phyloP scores from a whole-genome alignment of 2,797 vertebrate species.

The Propithecus deckenii region DNA sequence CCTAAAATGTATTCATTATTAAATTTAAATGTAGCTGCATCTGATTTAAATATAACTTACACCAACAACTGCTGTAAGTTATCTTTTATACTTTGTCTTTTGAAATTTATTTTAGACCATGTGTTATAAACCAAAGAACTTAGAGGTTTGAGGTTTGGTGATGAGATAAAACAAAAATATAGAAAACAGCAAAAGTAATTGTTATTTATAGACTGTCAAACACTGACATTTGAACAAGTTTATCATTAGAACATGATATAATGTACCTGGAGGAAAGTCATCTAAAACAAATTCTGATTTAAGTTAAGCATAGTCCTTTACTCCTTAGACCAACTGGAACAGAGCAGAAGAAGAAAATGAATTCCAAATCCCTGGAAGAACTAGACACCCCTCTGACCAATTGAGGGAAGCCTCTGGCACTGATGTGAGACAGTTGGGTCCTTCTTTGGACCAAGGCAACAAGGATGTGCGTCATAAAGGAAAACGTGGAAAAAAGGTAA shows the following conservation, averaged over 20 bases:
- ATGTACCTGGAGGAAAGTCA: not conserved
- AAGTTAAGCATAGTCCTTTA: constrained; percentile 16
- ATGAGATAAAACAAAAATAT: not conserved
- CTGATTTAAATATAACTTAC: not conserved
- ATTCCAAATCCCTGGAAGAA: constrained; percentile 73
- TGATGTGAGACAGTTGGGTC: constrained; percentile 5
- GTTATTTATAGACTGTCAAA: not conserved
- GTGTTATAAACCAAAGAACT: not conserved
- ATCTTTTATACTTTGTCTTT: not conserved
- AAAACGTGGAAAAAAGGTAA: constrained; percentile 69
- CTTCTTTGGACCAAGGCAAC: constrained; percentile 40
- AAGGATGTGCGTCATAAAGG: constrained; percentile 66
- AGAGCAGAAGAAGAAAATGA: constrained; percentile 70
- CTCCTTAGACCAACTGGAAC: constrained; percentile 64
- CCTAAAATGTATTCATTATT: not conserved
- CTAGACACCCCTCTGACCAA: constrained; percentile 6
- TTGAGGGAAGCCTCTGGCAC: constrained; percentile 47
- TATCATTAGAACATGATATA: not conserved
- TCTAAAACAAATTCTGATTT: not conserved
- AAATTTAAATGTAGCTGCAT: constrained; percentile 16
- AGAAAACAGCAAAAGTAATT: not conserved
- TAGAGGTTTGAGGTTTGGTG: constrained; percentile 3
- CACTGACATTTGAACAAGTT: not conserved
- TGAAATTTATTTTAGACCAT: not conserved
- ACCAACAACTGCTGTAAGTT: not conserved